phyloP scores from a whole-genome alignment of 2,888 invertebrate species.

The Uropetala carovei region DNA sequence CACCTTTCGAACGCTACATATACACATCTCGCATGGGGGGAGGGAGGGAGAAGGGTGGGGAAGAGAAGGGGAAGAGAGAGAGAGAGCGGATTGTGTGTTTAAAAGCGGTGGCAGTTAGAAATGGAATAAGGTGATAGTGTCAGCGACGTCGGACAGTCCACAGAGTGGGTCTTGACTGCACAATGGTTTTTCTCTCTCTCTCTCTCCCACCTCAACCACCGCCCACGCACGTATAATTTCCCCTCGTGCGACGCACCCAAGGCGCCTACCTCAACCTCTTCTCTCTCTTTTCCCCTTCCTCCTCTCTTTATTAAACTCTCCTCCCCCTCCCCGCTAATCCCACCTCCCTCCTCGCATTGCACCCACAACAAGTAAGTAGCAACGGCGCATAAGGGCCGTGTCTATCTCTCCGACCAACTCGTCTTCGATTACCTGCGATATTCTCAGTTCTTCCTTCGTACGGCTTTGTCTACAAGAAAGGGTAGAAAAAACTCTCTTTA shows the following conservation, averaged over 20 bases:
- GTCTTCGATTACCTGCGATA: slow-evolving; percentile 60
- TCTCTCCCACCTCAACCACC: not conserved
- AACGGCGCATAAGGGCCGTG: slow-evolving; percentile 30
- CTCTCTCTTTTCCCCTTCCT: not conserved
- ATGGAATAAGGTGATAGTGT: slow-evolving; percentile 60
- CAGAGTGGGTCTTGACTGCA: slow-evolving; percentile 25
- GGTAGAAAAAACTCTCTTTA: not conserved
- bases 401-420: slow-evolving; percentile 51
- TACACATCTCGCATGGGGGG: not conserved
- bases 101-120: slow-evolving; percentile 60
- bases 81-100: slow-evolving; percentile 47
- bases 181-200: not conserved
- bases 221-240: slow-evolving; percentile 38
- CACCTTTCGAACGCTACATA: slow-evolving; percentile 20
- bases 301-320: not conserved
- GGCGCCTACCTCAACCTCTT: not conserved
- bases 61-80: not conserved
- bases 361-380: not conserved
- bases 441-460: slow-evolving; percentile 30
- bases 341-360: not conserved
- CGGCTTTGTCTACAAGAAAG: slow-evolving; percentile 23
- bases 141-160: slow-evolving; percentile 36
- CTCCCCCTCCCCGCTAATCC: not conserved
- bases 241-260: slow-evolving; percentile 32
- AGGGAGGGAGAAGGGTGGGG: not conserved